Conservation (phyloP, 2,888 invertebrate genomes). For the Erebia aethiops region DNA sequence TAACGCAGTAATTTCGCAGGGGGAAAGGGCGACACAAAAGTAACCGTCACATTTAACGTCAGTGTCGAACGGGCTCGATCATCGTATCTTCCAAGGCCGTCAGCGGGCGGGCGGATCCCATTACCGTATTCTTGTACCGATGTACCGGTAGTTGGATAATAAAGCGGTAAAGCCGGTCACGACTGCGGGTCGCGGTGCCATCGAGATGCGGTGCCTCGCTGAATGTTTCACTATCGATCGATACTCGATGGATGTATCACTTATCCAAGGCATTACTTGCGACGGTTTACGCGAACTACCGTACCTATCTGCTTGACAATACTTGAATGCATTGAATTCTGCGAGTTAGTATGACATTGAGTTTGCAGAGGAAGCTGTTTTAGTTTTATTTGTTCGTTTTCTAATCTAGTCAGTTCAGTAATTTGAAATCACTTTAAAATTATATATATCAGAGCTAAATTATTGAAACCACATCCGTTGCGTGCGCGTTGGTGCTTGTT, state of each 20-base stretch:
- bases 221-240: slow-evolving; percentile 3
- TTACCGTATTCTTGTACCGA: slow-evolving; percentile 55
- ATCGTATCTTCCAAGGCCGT: slow-evolving; percentile 69
- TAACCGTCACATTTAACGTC: not conserved
- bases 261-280: slow-evolving; percentile 5
- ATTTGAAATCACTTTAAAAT: too few relatives aligned
- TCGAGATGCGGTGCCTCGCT: slow-evolving; percentile 50
- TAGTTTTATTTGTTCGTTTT: not conserved
- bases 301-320: not conserved
- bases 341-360: not conserved
- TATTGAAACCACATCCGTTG: too few relatives aligned
- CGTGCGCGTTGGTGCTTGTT: too few relatives aligned
- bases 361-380: not conserved
- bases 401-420: too few relatives aligned
- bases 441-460: too few relatives aligned
- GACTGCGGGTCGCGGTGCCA: slow-evolving; percentile 54
- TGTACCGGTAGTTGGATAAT: slow-evolving; percentile 10
- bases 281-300: not conserved
- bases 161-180: slow-evolving; percentile 55
- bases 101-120: slow-evolving; percentile 68
- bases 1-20: not conserved
- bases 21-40: not conserved
- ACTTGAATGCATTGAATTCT: not conserved
- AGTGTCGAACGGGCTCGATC: slow-evolving; percentile 49
- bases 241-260: slow-evolving; percentile 15